Base-by-base conservation (phyloP, 1,140 invertebrate species). In the Drosophila pallidifrons region DNA sequence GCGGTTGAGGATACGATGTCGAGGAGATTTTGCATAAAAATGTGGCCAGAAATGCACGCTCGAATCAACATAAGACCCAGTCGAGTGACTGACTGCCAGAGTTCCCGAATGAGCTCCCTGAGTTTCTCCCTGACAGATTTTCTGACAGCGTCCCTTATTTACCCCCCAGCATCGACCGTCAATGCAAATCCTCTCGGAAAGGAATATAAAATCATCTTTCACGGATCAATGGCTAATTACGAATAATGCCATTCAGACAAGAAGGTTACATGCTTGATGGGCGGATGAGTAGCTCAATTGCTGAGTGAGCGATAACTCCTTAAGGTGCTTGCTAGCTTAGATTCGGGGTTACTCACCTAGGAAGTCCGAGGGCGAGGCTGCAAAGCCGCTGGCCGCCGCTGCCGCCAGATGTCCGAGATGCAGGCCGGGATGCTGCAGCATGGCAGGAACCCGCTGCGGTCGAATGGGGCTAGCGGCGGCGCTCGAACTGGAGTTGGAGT, bases 361-460 rank as follows among this genome's bases (percentile, higher is more conserved):
- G 82, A 97, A 96, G 87, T 97, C 96, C 0, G 95, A 95, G 5
- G 94, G 94, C 1, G 94, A 94, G 3, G 94, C 83, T 0, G 94
- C 93, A 70, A 83, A 95, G 57, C 93, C 93, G 15, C 93, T 92
- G n/a, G 94, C 92, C 32, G 94, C 93, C 8, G 94, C 94, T 10
- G 94, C 94, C 3, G 94, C 94, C 68, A 94, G 86, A 81, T 94
- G 94, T 15, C 93, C 93, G 66, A 94, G 92, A 81, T 93, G 94
- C 69, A 93, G 83, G 32, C 92, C 90, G 15, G 93, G 94, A 87
- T 94, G 94, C 79, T 94, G 94, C 75, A 94, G 64, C 66, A 94
- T 89, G 38, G 92, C 91, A 66, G 93, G 91, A 71, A 93, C 93
- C 28, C 87, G 77, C 64, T 91, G 92, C 91, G 93, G 90, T 90